These are phyloP conservation scores for Malurus splendens DNA, from an alignment of 2,797 vertebrate species.

Conservation along the genomic window DNA sequence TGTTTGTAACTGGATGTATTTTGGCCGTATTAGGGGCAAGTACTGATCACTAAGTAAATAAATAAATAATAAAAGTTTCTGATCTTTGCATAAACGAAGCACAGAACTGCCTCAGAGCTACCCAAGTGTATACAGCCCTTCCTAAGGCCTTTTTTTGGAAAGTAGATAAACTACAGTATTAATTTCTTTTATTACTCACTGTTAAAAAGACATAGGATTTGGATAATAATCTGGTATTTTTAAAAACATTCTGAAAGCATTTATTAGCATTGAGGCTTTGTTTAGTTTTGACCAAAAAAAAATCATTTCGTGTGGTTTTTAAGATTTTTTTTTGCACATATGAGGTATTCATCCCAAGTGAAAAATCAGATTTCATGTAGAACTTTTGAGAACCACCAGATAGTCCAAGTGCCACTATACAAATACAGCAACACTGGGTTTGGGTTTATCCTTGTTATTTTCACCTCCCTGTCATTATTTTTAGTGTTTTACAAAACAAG, in stretches of 20 bases:
- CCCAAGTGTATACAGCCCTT: background rate
- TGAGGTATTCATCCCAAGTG: background rate
- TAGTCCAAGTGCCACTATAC: background rate
- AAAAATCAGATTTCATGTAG: background rate
- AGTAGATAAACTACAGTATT: background rate
- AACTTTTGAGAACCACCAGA: background rate
- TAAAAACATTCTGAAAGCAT: background rate
- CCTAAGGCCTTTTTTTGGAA: background rate
- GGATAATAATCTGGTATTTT: background rate
- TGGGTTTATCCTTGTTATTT: background rate
- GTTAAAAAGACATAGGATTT: background rate
- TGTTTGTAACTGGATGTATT: background rate
- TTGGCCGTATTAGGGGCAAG: background rate
- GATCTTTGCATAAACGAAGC: background rate
- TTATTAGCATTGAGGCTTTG: background rate
- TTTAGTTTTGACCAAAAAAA: background rate
- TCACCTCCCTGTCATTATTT: background rate
- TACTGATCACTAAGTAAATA: background rate
- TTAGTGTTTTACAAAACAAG: background rate
- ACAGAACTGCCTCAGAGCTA: background rate
- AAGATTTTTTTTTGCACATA: background rate
- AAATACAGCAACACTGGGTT: background rate
- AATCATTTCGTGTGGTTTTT: accelerated
- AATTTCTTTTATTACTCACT: background rate
- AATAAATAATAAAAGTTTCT: background rate